Evolutionary conservation across 35 echinoderm and acorn worm species (phyloP).

Genomic region (Heliocidaris tuberculata): DNA sequence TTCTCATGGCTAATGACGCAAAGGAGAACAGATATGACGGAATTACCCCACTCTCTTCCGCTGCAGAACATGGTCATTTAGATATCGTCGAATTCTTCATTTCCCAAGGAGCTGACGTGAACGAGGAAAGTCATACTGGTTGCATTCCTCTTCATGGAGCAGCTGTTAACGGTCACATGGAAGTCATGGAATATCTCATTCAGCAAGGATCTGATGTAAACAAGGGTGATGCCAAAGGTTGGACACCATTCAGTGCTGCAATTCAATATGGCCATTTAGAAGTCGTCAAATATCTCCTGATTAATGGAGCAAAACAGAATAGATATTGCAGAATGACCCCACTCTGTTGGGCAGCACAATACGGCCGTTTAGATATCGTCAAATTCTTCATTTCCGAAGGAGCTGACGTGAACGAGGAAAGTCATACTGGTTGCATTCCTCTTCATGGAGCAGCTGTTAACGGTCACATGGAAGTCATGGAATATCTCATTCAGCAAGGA

Average conservation of each 20-base stretch:
- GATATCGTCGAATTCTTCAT: neutral
- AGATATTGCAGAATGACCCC: neutral
- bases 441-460: neutral
- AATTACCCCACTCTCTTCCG: neutral
- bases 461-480: too few relatives aligned
- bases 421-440: neutral
- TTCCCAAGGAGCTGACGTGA: neutral
- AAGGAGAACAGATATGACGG: neutral
- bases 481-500: too few relatives aligned
- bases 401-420: neutral
- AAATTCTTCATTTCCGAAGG: neutral
- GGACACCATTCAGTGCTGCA: neutral
- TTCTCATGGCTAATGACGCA: neutral
- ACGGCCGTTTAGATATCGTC: neutral
- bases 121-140: neutral
- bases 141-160: neutral
- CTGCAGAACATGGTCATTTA: neutral
- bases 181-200: neutral
- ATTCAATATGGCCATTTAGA: neutral
- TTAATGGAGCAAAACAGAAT: neutral
- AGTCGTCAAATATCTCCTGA: neutral
- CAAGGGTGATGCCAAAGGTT: neutral
- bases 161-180: neutral
- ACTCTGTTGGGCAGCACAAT: neutral
- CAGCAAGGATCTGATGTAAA: neutral